These are phyloP conservation scores for Nasonia vitripennis DNA, from an alignment of 1,140 invertebrate species.

Conservation along the genomic window DNA sequence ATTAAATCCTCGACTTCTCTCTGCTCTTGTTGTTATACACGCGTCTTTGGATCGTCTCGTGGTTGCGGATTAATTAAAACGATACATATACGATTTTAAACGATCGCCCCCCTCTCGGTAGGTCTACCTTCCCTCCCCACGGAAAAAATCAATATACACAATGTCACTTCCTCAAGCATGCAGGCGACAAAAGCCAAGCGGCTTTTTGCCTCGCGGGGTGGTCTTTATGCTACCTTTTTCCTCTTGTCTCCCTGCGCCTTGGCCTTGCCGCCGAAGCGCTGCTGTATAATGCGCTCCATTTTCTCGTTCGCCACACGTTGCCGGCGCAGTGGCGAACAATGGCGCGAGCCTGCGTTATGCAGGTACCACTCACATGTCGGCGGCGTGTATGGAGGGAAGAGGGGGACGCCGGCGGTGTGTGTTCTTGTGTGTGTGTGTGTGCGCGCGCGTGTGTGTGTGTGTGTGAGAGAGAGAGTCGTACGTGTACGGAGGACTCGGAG, in stretches of 20 bases:
- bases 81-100: no score
- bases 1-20: no score
- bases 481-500: background rate
- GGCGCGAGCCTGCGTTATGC: background rate
- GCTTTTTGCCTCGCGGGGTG: conserved; percentile 31
- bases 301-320: conserved; percentile 34
- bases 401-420: background rate
- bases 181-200: conserved; percentile 47
- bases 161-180: background rate
- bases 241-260: conserved; percentile 19
- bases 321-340: conserved; percentile 11
- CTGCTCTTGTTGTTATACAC: no score
- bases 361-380: background rate
- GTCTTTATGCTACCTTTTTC: conserved; percentile 45
- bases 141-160: background rate
- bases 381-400: background rate
- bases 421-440: no score
- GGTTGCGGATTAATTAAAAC: no score
- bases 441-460: no score
- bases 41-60: no score
- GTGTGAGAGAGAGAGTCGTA: background rate
- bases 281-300: background rate
- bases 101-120: no score
- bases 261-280: conserved; percentile 19
- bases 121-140: no score